Percentiles rank a stretch among this genome's conserved stretches.
phyloP scores from a whole-genome alignment of 2,113 vertebrate genomes.

The Hydrolagus affinis region DNA sequence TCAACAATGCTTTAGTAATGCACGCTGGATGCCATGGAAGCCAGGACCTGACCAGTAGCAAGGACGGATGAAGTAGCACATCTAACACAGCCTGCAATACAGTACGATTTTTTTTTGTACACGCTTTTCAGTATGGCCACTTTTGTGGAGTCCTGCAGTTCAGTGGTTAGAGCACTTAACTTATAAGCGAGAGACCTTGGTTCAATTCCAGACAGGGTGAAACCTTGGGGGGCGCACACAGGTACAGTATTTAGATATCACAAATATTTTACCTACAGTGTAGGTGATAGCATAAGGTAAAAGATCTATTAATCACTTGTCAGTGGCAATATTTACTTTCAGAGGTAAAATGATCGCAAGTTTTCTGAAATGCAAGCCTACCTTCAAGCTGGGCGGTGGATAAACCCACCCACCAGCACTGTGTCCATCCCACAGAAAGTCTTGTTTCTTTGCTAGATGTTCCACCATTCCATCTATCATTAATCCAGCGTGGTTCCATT shows the following conservation, averaged over 20 bases:
- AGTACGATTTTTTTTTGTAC: too few relatives aligned
- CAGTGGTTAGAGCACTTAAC: too few relatives aligned
- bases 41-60: constrained; percentile 34
- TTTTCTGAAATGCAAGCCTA: background rate
- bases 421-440: constrained; percentile 43
- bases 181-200: too few relatives aligned
- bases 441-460: constrained; percentile 38
- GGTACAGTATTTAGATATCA: too few relatives aligned
- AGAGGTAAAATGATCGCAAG: background rate
- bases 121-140: too few relatives aligned
- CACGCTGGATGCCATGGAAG: constrained; percentile 44
- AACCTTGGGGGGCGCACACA: too few relatives aligned
- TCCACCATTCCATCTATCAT: constrained; percentile 44
- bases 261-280: too few relatives aligned
- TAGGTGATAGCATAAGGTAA: background rate
- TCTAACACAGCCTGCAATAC: constrained; percentile 42
- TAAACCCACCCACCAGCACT: constrained; percentile 37
- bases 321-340: background rate
- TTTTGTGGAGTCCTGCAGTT: too few relatives aligned
- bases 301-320: background rate
- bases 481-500: constrained; percentile 36
- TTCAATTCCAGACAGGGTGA: too few relatives aligned
- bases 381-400: constrained; percentile 45
- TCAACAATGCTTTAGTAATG: constrained; percentile 42
- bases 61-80: constrained; percentile 40